phyloP scores from a whole-genome alignment of 2,797 vertebrate species.

The Premnoplex brunnescens region DNA sequence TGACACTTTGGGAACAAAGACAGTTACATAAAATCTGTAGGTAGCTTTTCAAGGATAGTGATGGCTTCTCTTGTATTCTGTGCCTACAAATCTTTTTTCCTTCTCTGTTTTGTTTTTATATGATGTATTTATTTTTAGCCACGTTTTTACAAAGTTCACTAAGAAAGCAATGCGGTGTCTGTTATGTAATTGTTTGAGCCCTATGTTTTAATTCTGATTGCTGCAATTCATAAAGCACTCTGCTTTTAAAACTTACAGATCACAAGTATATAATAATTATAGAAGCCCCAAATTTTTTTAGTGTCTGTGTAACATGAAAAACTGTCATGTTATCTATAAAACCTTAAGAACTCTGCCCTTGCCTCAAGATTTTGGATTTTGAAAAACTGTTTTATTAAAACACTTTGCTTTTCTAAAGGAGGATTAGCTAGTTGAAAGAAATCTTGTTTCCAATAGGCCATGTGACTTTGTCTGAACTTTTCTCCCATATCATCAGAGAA shows the following conservation, averaged over 20 bases:
- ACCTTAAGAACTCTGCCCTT: not conserved
- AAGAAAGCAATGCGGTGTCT: not conserved
- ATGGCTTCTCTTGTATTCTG: not conserved
- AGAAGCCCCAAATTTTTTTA: not conserved
- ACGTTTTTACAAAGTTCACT: not conserved
- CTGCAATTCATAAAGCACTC: not conserved
- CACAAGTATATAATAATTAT: not conserved
- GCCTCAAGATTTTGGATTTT: not conserved
- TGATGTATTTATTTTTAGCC: conserved; percentile 11
- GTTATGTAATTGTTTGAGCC: not conserved
- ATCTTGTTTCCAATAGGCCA: not conserved
- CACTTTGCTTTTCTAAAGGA: not conserved
- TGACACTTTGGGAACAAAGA: not conserved
- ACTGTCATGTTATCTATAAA: not conserved
- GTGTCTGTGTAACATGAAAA: not conserved
- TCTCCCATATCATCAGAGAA: not conserved
- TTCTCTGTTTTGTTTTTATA: not conserved
- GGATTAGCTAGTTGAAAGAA: not conserved
- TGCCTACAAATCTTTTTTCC: not conserved
- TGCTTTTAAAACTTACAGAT: not conserved
- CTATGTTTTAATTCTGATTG: not conserved
- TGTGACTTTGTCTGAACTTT: not conserved
- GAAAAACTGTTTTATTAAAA: not conserved
- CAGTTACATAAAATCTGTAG: not conserved
- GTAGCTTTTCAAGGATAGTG: not conserved